Percentiles rank a stretch among this genome's conserved stretches.
Evolutionary conservation across 2,888 invertebrate genomes (phyloP).

Genomic region (Sesia bembeciformis): DNA sequence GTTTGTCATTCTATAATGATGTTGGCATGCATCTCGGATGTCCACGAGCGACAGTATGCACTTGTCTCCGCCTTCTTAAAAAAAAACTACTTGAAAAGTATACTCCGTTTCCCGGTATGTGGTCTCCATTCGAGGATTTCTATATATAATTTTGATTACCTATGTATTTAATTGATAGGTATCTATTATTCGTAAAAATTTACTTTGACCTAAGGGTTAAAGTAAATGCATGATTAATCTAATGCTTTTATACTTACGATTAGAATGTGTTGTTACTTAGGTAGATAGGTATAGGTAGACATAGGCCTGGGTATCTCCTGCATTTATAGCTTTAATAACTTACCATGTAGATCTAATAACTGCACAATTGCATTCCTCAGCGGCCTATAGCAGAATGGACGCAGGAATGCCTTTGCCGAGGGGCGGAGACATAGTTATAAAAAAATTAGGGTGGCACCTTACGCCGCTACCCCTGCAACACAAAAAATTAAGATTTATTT

Average conservation of each 20-base stretch:
- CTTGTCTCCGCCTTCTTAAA: no score
- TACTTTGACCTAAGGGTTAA: no score
- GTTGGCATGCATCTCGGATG: no score
- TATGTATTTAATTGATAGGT: background rate
- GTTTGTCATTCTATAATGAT: no score
- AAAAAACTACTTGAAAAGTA: no score
- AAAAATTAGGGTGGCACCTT: slow-evolving; percentile 53
- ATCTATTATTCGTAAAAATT: background rate
- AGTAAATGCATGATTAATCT: no score
- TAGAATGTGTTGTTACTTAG: no score
- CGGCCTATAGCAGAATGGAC: slow-evolving; percentile 34
- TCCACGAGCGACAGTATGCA: no score
- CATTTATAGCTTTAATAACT: background rate
- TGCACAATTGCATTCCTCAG: slow-evolving; percentile 22
- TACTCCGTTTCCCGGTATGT: no score
- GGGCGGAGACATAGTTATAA: slow-evolving; percentile 36
- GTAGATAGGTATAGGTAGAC: no score
- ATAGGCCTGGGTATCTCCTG: background rate
- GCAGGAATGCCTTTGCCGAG: slow-evolving; percentile 17
- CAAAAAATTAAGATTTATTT: slow-evolving; percentile 66
- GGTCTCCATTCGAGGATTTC: no score
- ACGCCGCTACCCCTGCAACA: slow-evolving; percentile 40
- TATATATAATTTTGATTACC: background rate
- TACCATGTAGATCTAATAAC: background rate
- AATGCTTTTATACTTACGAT: no score